A percentile compares a stretch with the other conserved stretches of the same genome.
These are phyloP conservation scores for Nothocercus nigrocapillus DNA, from an alignment of 2,113 vertebrate genomes.

Conservation along the genomic window DNA sequence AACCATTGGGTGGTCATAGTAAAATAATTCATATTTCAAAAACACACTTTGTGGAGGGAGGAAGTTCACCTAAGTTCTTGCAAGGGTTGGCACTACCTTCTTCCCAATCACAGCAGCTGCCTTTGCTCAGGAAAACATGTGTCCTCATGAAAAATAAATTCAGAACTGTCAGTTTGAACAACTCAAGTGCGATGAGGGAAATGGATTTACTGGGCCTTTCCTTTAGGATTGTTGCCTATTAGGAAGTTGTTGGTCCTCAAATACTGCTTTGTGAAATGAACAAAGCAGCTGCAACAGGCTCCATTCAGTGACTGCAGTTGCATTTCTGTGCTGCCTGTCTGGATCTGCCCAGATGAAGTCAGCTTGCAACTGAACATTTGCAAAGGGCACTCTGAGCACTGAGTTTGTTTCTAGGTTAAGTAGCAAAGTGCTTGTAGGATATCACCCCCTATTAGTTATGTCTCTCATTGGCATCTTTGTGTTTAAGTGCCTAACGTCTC, in stretches of 20 bases:
- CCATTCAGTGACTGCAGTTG: background rate
- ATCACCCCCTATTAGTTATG: background rate
- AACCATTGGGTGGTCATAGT: background rate
- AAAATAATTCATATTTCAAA: background rate
- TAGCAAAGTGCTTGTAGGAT: background rate
- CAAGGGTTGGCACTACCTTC: background rate
- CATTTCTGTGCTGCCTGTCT: background rate
- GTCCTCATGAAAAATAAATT: background rate
- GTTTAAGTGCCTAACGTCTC: background rate
- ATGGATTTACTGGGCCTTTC: background rate
- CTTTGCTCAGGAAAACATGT: background rate
- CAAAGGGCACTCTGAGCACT: background rate
- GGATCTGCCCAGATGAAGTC: background rate
- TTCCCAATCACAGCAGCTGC: background rate
- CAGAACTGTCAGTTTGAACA: background rate
- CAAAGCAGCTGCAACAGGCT: background rate
- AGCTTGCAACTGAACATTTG: background rate
- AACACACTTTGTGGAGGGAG: background rate
- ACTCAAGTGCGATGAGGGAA: background rate
- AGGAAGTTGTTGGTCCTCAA: background rate
- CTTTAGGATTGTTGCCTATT: background rate
- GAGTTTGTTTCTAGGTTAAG: background rate
- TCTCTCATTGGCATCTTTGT: rapidly evolving
- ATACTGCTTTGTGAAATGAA: background rate
- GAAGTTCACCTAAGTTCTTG: background rate